Base-by-base conservation (phyloP, 2,797 vertebrate species). In the Gymnothorax reevesii region DNA sequence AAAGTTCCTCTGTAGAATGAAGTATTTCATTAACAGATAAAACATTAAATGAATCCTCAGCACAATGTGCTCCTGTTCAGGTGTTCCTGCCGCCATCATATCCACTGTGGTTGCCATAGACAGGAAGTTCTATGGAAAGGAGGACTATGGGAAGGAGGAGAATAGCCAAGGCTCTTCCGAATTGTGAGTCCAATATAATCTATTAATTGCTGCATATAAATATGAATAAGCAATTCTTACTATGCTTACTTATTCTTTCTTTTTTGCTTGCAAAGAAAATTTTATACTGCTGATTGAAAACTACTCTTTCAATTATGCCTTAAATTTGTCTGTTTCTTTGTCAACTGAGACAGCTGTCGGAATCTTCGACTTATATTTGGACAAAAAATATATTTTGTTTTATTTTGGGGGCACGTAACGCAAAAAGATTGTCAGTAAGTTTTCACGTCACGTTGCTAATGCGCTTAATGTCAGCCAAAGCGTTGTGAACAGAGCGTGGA, bases 1-100 rank as follows among this genome's bases (percentile, higher is more conserved):
- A 42, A 42, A 42, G 33, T 42, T 42, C 33, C 33, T 42, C 33
- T 42, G 33, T 42, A 42, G 33, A 42, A 42, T 42, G 2, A 42
- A 42, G 33, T 42, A 42, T 42, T 42, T 42, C 33, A 1, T 42
- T 42, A 42, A 42, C 33, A n/a, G 12, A 82, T 82, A 3, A 49
- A 64, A 83, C 66, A 42, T 84, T 0, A 49, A 62, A 62, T 22
- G 57, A 83, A 17, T 59, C 3, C 22, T 33, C 17, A 42, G 20
- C 17, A 10, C 33, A 79, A 33, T 83, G 4, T 20, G n/a, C 80
- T 17, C 64, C 17, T 42, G 90, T 92, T 84, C 93, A 99, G 98
- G 98, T 85, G 89, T 99, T 12, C 98, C 98, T 82, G 97, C 97
- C 1, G 83, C 97, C 57, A 91, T 99, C 66, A 96, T 99, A 84